Evolutionary conservation across 2,888 invertebrate genomes (phyloP).

Genomic region (Steinernema hermaphroditum): DNA sequence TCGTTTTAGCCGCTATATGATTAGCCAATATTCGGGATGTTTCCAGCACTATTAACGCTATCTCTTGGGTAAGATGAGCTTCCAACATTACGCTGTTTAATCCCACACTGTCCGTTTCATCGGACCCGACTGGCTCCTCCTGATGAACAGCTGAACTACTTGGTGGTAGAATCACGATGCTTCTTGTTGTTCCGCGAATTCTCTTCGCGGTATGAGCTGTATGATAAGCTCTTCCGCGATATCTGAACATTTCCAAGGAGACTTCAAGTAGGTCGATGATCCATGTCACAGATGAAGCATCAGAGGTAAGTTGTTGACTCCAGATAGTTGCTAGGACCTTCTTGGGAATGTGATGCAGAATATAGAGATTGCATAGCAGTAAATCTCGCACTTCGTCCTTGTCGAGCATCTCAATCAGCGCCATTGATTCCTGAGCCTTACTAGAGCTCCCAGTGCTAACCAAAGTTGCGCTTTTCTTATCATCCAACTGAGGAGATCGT

Average conservation of each 20-base stretch:
- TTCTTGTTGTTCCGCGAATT: slow-evolving; percentile 7
- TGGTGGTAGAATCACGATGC: slow-evolving; percentile 28
- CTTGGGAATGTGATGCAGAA: slow-evolving; percentile 85
- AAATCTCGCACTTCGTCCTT: slow-evolving; percentile 68
- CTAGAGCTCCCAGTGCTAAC: slow-evolving; percentile 21
- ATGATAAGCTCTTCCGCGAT: slow-evolving; percentile 37
- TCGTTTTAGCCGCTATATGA: slow-evolving; percentile 47
- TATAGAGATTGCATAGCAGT: slow-evolving; percentile 74
- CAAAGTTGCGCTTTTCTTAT: background rate
- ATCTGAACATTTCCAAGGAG: slow-evolving; percentile 58
- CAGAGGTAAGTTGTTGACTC: slow-evolving; percentile 19
- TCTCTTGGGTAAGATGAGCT: slow-evolving; percentile 73
- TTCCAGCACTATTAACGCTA: slow-evolving; percentile 84
- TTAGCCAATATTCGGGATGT: slow-evolving; percentile 69
- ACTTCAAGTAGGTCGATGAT: slow-evolving; percentile 54
- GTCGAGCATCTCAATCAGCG: slow-evolving; percentile 55
- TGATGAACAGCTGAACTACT: slow-evolving; percentile 29
- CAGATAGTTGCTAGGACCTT: slow-evolving; percentile 46
- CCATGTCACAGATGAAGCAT: slow-evolving; percentile 9
- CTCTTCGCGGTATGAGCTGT: slow-evolving; percentile 21
- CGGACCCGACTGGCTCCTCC: background rate
- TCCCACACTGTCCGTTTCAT: background rate
- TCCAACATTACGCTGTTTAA: background rate
- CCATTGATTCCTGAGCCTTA: slow-evolving; percentile 46
- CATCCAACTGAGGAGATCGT: background rate